Evolutionary conservation across 2,888 invertebrate species (phyloP).

Genomic region (Polydrusus cervinus): DNA sequence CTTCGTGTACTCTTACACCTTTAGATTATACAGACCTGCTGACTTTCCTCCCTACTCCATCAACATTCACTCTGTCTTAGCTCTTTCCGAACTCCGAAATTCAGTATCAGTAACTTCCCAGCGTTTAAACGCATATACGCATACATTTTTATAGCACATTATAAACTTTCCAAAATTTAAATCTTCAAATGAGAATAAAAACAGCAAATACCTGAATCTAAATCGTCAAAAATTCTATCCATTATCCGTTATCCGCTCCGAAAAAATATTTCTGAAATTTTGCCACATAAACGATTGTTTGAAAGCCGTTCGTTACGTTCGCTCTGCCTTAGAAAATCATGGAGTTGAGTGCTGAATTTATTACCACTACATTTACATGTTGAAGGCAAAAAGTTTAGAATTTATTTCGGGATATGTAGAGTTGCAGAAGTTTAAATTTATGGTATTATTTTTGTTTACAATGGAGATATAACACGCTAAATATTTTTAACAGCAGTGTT

Average conservation of each 20-base stretch:
- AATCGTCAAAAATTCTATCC: not conserved
- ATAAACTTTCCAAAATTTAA: too few species aligned
- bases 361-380: constrained; percentile 26
- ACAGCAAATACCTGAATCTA: not conserved
- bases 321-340: constrained; percentile 13
- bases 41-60: too few species aligned
- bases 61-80: too few species aligned
- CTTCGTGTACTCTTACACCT: too few species aligned
- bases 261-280: constrained; percentile 19
- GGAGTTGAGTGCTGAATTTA: constrained; percentile 31
- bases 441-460: constrained; percentile 5
- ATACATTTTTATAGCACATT: too few species aligned
- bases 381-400: constrained; percentile 8
- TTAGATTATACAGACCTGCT: too few species aligned
- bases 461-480: not conserved
- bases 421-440: not conserved
- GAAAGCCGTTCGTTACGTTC: constrained; percentile 22
- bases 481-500: not conserved
- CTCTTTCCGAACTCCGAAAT: too few species aligned
- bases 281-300: constrained; percentile 24
- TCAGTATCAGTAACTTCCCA: too few species aligned
- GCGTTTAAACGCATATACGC: too few species aligned
- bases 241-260: not conserved
- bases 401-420: constrained; percentile 15
- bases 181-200: too few species aligned